phyloP scores from a whole-genome alignment of 1,140 invertebrate species.

The Glossosoma conforme region DNA sequence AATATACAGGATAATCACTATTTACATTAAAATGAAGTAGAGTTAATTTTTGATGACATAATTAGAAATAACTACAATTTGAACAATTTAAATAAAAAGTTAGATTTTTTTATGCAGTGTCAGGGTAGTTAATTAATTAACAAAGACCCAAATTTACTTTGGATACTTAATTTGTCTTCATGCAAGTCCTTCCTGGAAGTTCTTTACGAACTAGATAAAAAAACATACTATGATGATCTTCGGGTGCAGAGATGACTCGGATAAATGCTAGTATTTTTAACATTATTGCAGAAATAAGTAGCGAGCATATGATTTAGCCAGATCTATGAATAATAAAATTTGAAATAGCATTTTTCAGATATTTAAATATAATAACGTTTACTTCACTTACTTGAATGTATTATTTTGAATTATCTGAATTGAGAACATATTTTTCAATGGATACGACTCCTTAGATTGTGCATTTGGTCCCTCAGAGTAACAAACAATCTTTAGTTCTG shows the following conservation, averaged over 20 bases:
- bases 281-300: too few species aligned
- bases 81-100: not conserved
- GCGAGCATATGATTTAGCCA: too few species aligned
- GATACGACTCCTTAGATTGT: slow-evolving; percentile 4
- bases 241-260: too few species aligned
- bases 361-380: not conserved
- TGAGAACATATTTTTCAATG: slow-evolving; percentile 13
- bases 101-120: too few species aligned
- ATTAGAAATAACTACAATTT: not conserved
- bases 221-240: too few species aligned
- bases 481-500: slow-evolving; percentile 5
- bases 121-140: too few species aligned
- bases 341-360: not conserved
- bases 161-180: too few species aligned
- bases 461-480: not conserved
- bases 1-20: not conserved
- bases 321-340: not conserved
- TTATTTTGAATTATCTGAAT: slow-evolving; percentile 13
- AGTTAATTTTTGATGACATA: not conserved
- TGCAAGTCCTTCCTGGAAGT: too few species aligned
- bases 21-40: not conserved
- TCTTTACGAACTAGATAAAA: too few species aligned
- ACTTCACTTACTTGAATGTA: slow-evolving; percentile 18
- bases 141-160: too few species aligned
- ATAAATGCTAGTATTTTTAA: too few species aligned